phyloP scores from a whole-genome alignment of 2,888 invertebrate species.

The Anarsia innoxiella region DNA sequence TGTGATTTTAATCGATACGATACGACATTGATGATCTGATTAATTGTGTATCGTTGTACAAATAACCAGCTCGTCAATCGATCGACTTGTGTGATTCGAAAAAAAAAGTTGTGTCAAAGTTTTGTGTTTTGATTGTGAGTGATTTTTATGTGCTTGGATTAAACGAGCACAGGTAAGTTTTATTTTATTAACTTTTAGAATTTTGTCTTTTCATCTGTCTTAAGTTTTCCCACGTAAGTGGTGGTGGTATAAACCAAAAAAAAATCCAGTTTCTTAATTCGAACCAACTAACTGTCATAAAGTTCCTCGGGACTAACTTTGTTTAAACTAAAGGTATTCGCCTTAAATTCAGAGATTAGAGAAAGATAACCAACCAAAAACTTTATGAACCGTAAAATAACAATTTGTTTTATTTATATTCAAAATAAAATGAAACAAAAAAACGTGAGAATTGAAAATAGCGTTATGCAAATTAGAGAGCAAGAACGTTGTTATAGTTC shows the following conservation, averaged over 20 bases:
- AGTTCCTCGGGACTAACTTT: no score
- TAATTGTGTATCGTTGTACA: slow-evolving; percentile 23
- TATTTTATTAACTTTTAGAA: no score
- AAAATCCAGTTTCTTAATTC: no score
- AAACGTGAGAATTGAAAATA: slow-evolving; percentile 13
- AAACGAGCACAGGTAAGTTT: slow-evolving; percentile 28
- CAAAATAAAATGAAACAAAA: slow-evolving; percentile 13
- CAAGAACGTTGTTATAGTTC: slow-evolving; percentile 29
- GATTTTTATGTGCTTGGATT: slow-evolving; percentile 29
- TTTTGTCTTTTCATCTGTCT: no score
- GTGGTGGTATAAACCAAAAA: no score
- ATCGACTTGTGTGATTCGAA: slow-evolving; percentile 24
- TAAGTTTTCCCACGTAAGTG: no score
- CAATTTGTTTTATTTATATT: slow-evolving; percentile 4
- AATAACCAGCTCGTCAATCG: slow-evolving; percentile 27
- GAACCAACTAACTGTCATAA: no score
- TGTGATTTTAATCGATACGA: slow-evolving; percentile 12
- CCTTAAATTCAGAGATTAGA: no score
- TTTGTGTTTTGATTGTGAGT: slow-evolving; percentile 28
- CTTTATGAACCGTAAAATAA: slow-evolving; percentile 1
- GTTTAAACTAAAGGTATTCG: no score
- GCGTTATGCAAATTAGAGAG: slow-evolving; percentile 34
- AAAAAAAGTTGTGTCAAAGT: slow-evolving; percentile 22
- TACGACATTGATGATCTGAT: slow-evolving; percentile 24
- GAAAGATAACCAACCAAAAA: neutral